Base-by-base conservation (phyloP, 1,140 invertebrate species). In the Bombus balteatus region DNA sequence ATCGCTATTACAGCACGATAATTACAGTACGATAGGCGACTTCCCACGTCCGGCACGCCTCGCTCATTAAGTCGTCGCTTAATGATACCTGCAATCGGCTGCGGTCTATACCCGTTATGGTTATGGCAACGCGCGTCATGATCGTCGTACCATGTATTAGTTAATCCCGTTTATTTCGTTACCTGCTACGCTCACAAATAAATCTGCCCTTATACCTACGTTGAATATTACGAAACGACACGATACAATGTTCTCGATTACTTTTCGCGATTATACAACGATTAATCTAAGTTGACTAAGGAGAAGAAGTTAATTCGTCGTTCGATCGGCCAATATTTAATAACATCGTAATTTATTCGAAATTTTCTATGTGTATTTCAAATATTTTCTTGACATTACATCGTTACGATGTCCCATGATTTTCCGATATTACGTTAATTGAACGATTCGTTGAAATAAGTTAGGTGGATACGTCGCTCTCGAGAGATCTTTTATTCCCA, bases 51-150 rank as follows among this genome's bases (percentile, higher is more conserved):
- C 89, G 89, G 92, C 92, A 91, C 90, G 86, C 92, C 90, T 91
- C 85, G 79, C 91, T 93, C 93, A 92, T 93, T 94, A 94, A 94
- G 93, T 92, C 88, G 89, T 89, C 86, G 91, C 89, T 91, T 92
- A 92, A 93, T 92, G 90, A 92, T 93, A 92, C 90, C 90, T 88
- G 89, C 91, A 89, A 93, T 92, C 89, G 39, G 37, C 57, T n/a
- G 37, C 28, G 4, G 72, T 78, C 84, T 59, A 72, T 62, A 37
- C 70, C 57, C 74, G 53, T 70, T 89, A 87, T 76, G 81, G 81
- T 57, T 75, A 90, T 66, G 41, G 53, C 73, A 62, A 81, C 71
- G 32, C 68, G 62, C 80, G 59, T 89, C 84, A 80, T 83, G 86
- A 90, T 86, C 82, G 66, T 73, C 68, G 10, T 62, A 68, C 39